A percentile compares a stretch with the other conserved stretches of the same genome.
phyloP scores from a whole-genome alignment of 2,888 invertebrate species.

The Heliconius cydno region DNA sequence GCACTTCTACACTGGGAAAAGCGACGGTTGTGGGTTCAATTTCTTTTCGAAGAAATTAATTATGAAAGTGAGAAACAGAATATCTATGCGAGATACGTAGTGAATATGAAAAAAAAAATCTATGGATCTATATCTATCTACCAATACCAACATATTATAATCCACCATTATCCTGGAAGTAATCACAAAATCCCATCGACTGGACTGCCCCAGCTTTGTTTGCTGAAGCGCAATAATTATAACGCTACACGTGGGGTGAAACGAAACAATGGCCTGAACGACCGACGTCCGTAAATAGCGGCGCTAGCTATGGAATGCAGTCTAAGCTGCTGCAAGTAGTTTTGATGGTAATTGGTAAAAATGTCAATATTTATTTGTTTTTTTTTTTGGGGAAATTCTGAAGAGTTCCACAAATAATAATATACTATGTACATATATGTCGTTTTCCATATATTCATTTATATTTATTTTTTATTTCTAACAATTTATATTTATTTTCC shows the following conservation, averaged over 20 bases:
- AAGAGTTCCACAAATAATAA: too few species aligned
- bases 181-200: conserved; percentile 46
- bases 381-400: too few species aligned
- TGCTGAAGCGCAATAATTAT: conserved; percentile 42
- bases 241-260: conserved; percentile 39
- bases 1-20: too few species aligned
- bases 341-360: background rate
- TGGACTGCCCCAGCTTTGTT: conserved; percentile 44
- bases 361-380: background rate
- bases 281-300: conserved; percentile 25
- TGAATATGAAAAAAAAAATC: background rate
- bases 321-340: background rate
- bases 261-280: conserved; percentile 34
- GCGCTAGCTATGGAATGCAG: conserved; percentile 17
- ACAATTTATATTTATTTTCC: too few species aligned
- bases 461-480: too few species aligned
- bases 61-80: too few species aligned
- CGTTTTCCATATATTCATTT: too few species aligned
- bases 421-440: too few species aligned
- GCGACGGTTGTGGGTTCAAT: too few species aligned
- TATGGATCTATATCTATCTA: background rate
- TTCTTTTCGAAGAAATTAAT: too few species aligned
- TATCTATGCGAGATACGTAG: too few species aligned
- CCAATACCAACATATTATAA: background rate
- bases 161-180: conserved; percentile 34